Conservation (phyloP, 2,888 invertebrate species). For the Thymelicus lineola region DNA sequence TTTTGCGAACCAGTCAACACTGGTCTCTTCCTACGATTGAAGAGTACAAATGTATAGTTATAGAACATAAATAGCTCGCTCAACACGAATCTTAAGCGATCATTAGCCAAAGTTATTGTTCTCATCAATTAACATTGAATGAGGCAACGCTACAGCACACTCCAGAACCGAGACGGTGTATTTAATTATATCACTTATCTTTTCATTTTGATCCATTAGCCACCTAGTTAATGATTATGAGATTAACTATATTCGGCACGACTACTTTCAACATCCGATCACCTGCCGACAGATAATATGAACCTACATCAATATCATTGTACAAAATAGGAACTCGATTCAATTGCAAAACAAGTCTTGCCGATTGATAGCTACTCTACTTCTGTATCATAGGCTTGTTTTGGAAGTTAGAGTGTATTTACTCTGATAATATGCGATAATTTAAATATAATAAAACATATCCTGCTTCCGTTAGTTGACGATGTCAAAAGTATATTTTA, state of each 20-base stretch:
- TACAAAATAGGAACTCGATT: conserved; percentile 4
- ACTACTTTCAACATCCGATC: conserved; percentile 39
- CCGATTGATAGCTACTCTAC: not conserved
- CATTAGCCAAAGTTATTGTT: not conserved
- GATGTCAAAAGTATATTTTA: too few species aligned
- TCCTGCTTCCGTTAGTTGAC: too few species aligned
- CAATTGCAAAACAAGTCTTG: not conserved
- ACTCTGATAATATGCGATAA: too few species aligned
- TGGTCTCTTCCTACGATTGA: too few species aligned
- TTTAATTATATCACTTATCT: conserved; percentile 21
- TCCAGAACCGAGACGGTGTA: not conserved
- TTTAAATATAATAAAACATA: too few species aligned
- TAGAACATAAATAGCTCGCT: too few species aligned
- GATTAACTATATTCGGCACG: conserved; percentile 40
- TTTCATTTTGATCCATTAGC: conserved; percentile 16
- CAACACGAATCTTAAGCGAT: not conserved
- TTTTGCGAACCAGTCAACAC: too few species aligned
- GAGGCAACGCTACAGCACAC: not conserved
- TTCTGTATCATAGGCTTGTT: too few species aligned
- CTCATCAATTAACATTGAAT: not conserved
- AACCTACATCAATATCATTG: not conserved
- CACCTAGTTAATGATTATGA: conserved; percentile 31
- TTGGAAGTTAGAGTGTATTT: too few species aligned
- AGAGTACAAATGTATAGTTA: too few species aligned
- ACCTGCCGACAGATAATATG: conserved; percentile 40